Percentiles rank a stretch among this genome's conserved stretches.
Evolutionary conservation across 1,140 invertebrate species (phyloP).

Genomic region (Cydia fagiglandana): DNA sequence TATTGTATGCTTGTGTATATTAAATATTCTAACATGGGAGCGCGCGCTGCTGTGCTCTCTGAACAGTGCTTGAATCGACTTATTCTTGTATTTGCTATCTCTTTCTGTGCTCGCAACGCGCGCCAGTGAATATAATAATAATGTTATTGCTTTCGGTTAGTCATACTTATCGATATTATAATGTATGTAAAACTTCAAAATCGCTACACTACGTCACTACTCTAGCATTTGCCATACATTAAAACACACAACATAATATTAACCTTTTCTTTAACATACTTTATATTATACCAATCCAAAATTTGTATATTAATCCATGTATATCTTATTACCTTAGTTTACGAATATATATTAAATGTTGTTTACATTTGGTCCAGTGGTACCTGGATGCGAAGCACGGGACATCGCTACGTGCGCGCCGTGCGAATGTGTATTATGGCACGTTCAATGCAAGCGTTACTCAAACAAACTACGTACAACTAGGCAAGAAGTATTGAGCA

Average conservation of each 20-base stretch:
- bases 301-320: conserved; percentile 74
- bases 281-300: conserved; percentile 76
- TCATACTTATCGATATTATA: conserved; percentile 69
- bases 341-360: conserved; percentile 55
- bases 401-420: conserved; percentile 48
- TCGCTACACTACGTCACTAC: conserved; percentile 74
- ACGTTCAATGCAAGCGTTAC: conserved; percentile 60
- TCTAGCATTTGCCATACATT: conserved; percentile 73
- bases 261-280: conserved; percentile 62
- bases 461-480: conserved; percentile 53
- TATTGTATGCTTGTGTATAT: conserved; percentile 69
- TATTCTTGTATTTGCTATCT: conserved; percentile 19
- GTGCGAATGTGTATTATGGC: conserved; percentile 60
- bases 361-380: conserved; percentile 69
- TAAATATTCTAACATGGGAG: conserved; percentile 55
- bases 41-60: conserved; percentile 62
- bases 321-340: conserved; percentile 67
- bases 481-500: conserved; percentile 74
- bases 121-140: conserved; percentile 63
- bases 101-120: conserved; percentile 50
- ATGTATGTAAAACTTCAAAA: conserved; percentile 77
- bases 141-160: conserved; percentile 77
- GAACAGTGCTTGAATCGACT: conserved; percentile 31
- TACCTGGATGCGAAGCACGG: conserved; percentile 62
- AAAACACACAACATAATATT: conserved; percentile 73